Conservation (phyloP, 1,140 invertebrate genomes). For the Ips nitidus region DNA sequence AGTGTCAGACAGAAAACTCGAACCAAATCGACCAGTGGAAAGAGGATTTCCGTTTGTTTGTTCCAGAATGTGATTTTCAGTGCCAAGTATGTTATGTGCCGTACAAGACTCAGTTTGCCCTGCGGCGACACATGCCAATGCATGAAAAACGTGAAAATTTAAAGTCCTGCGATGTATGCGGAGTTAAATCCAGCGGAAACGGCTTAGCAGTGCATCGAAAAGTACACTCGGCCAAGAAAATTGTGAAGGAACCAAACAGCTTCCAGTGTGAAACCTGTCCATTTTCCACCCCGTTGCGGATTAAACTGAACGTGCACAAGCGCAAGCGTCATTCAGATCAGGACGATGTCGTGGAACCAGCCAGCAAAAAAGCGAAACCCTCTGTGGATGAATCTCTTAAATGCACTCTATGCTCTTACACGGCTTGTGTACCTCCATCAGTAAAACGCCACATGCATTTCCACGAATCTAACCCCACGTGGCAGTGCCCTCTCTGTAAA, state of each 20-base stretch:
- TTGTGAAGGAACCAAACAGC: neutral
- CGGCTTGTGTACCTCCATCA: too few species aligned
- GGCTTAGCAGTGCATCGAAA: neutral
- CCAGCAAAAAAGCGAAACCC: neutral
- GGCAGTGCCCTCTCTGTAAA: conserved; percentile 3
- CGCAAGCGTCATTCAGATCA: neutral
- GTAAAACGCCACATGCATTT: too few species aligned
- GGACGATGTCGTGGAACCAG: neutral
- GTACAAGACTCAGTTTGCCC: neutral
- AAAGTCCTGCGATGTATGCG: neutral
- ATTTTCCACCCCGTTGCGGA: conserved; percentile 2
- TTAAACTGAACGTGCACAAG: conserved; percentile 6
- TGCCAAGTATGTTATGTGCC: neutral
- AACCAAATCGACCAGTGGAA: too few species aligned
- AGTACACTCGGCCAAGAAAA: neutral
- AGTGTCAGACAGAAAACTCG: too few species aligned
- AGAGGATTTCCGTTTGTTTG: too few species aligned
- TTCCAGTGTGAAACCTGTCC: conserved; percentile 1
- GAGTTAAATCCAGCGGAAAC: neutral
- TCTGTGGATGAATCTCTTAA: neutral
- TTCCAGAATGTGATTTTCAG: neutral
- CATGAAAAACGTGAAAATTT: conserved; percentile 1
- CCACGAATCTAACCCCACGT: neutral
- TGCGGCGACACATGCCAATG: neutral
- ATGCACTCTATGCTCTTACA: too few species aligned